A percentile compares a stretch with the other conserved stretches of the same genome.
phyloP scores from a whole-genome alignment of 2,888 invertebrate genomes.

The Phorcus lineatus region DNA sequence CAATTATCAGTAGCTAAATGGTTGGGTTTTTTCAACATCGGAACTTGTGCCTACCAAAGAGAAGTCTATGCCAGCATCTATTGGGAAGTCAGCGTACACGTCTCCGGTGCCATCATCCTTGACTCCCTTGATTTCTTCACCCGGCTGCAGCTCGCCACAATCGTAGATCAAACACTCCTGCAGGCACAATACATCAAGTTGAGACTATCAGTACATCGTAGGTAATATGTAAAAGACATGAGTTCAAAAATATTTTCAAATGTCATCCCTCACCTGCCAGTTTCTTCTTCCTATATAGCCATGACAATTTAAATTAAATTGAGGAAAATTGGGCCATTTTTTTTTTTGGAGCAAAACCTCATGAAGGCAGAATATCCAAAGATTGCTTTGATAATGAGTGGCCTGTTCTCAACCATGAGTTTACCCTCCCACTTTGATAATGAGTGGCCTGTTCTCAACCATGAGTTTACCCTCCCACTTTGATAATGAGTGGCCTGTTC shows the following conservation, averaged over 20 bases:
- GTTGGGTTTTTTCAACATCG: neutral
- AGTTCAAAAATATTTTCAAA: neutral
- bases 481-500: too few species aligned
- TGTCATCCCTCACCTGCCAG: neutral
- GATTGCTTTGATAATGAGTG: too few species aligned
- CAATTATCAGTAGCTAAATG: neutral
- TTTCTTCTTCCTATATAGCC: too few species aligned
- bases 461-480: too few species aligned
- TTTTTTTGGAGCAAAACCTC: neutral
- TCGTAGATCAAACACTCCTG: conserved; percentile 83
- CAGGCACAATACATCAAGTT: conserved; percentile 33
- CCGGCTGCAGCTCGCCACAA: conserved; percentile 83
- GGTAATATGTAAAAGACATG: neutral
- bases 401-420: too few species aligned
- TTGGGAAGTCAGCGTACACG: conserved; percentile 85
- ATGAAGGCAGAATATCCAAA: too few species aligned
- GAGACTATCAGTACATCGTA: neutral
- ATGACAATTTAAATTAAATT: too few species aligned
- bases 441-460: too few species aligned
- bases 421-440: too few species aligned
- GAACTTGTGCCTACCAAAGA: conserved; percentile 39
- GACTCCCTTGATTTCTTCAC: conserved; percentile 82
- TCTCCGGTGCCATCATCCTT: conserved; percentile 84
- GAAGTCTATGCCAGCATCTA: conserved; percentile 81
- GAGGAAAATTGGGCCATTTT: too few species aligned